Conservation (phyloP, 2,113 vertebrate genomes). For the Parus major region DNA sequence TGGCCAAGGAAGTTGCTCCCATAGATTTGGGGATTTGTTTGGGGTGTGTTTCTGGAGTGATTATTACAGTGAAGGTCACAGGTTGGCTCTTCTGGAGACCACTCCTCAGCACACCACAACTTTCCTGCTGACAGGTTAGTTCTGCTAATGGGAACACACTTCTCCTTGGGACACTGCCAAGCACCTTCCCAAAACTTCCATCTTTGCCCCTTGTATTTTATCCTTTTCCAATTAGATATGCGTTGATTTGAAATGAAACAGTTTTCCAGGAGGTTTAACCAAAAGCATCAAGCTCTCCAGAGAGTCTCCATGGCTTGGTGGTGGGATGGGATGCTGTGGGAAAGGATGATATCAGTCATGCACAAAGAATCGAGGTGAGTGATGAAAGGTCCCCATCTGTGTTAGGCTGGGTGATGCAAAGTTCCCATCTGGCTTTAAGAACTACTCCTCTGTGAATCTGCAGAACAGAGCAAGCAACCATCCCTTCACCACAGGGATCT, state of each 20-base stretch:
- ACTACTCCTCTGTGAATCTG: not conserved
- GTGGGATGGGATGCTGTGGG: not conserved
- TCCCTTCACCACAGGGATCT: not conserved
- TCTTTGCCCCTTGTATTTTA: not conserved
- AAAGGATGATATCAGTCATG: not conserved
- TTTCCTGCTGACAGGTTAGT: not conserved
- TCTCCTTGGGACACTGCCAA: not conserved
- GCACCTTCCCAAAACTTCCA: not conserved
- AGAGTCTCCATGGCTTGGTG: not conserved
- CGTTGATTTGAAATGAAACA: not conserved
- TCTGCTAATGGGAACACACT: not conserved
- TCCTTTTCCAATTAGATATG: not conserved
- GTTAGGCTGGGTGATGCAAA: not conserved
- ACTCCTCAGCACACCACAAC: not conserved
- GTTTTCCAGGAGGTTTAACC: not conserved
- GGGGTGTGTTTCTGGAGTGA: not conserved
- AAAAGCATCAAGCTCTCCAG: not conserved
- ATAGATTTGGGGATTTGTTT: not conserved
- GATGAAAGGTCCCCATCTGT: fast-evolving
- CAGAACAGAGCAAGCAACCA: not conserved
- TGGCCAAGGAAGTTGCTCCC: not conserved
- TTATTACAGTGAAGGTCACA: not conserved
- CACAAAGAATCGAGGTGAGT: not conserved
- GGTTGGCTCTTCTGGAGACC: not conserved
- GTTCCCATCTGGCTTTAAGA: not conserved